Percentiles rank a stretch among this genome's conserved stretches.
Conservation (phyloP, 2,888 invertebrate species). For the Epsilonema sp. region DNA sequence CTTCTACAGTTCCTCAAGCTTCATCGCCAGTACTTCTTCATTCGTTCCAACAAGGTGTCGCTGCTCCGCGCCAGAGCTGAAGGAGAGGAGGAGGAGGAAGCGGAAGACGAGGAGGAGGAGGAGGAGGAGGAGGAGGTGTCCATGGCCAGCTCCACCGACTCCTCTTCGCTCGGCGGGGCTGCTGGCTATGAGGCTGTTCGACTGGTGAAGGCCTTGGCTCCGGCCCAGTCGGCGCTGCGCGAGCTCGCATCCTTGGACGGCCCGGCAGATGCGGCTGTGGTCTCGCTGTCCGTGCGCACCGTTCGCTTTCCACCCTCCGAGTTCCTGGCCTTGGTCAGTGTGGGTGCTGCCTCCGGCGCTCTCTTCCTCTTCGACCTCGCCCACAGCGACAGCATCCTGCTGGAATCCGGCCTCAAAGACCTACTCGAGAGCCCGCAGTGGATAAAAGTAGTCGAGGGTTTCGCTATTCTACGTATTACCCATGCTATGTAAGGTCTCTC, state of each 20-base stretch:
- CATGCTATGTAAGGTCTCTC: no score
- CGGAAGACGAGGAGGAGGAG: no score
- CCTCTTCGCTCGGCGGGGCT: no score
- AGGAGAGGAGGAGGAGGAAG: constrained; percentile 21
- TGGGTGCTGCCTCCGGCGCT: background rate
- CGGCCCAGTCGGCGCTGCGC: background rate
- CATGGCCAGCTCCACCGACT: no score
- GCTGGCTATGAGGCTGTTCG: no score
- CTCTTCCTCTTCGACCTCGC: constrained; percentile 24
- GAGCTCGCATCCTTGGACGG: background rate
- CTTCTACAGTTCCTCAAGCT: constrained; percentile 70
- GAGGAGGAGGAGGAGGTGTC: no score
- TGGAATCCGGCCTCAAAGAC: constrained; percentile 22
- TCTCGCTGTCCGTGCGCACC: no score
- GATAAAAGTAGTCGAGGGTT: constrained; percentile 17
- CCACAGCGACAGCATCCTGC: constrained; percentile 19
- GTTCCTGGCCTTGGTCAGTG: no score
- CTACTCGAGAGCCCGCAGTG: constrained; percentile 19
- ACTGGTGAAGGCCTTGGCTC: background rate
- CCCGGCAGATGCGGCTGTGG: no score
- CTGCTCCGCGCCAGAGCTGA: constrained; percentile 17
- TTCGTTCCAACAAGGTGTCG: constrained; percentile 67
- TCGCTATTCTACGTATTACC: no score
- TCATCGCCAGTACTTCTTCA: constrained; percentile 80
- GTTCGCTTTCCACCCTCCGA: no score